Conservation (phyloP, 2,888 invertebrate species). For the Dyspetes luteomarginatus region DNA sequence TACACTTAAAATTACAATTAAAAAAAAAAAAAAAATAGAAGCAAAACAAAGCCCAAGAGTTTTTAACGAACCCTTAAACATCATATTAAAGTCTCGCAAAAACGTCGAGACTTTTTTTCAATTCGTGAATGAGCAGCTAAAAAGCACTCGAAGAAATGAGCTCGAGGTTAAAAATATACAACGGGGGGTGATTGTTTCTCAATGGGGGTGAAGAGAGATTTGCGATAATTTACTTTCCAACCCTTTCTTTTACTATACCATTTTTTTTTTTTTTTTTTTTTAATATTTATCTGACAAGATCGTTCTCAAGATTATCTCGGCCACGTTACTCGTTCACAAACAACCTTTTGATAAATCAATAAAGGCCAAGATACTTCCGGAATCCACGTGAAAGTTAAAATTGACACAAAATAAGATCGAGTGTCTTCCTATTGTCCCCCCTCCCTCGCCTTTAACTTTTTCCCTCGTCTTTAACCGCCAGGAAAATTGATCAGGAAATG, state of each 20-base stretch:
- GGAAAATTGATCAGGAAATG: background rate
- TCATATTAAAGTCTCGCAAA: background rate
- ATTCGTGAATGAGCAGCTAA: conserved; percentile 26
- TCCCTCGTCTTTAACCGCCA: background rate
- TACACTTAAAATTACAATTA: too few relatives aligned
- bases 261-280: conserved; percentile 42
- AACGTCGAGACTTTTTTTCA: background rate
- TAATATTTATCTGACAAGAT: background rate
- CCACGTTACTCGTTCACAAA: background rate
- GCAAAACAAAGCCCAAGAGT: too few relatives aligned
- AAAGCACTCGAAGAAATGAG: conserved; percentile 18
- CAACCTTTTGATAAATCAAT: conserved; percentile 65
- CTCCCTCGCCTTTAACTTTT: background rate
- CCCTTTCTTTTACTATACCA: conserved; percentile 53
- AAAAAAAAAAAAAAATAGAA: too few relatives aligned
- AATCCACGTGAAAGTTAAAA: background rate
- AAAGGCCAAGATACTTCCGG: background rate
- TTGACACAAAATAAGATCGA: background rate
- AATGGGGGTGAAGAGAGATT: conserved; percentile 72
- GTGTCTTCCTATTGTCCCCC: background rate
- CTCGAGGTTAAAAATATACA: conserved; percentile 70
- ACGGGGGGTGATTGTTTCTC: conserved; percentile 74
- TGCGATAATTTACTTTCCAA: conserved; percentile 70
- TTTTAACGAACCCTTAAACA: too few relatives aligned
- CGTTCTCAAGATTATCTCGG: background rate